phyloP scores from a whole-genome alignment of 2,888 invertebrate species.

The Netelia fuscicornis region DNA sequence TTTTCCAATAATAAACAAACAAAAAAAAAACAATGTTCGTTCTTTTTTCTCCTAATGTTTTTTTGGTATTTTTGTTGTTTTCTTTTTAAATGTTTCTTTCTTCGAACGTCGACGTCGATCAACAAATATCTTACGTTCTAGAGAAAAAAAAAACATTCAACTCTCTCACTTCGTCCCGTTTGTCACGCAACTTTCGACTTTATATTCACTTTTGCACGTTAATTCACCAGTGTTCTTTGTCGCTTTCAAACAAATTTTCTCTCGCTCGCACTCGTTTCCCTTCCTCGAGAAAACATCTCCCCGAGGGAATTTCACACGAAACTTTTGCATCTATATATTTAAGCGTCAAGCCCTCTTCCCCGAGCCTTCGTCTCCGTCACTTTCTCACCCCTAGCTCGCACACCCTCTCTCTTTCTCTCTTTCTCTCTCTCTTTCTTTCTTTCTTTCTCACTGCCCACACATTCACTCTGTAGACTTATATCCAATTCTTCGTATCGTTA shows the following conservation, averaged over 20 bases:
- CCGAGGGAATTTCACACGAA: conserved; percentile 32
- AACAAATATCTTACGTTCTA: conserved; percentile 61
- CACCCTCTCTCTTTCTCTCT: neutral
- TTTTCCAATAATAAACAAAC: neutral
- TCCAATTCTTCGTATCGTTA: conserved; percentile 53
- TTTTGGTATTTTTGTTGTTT: neutral
- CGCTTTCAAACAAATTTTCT: conserved; percentile 35
- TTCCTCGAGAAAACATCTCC: conserved; percentile 6
- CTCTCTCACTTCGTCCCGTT: conserved; percentile 23
- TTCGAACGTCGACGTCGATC: conserved; percentile 66
- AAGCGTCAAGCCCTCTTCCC: conserved; percentile 12
- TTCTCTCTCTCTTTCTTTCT: neutral
- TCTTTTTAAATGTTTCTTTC: neutral
- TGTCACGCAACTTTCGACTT: conserved; percentile 46
- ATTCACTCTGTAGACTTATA: conserved; percentile 46
- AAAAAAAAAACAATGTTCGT: neutral
- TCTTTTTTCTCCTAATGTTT: conserved; percentile 10
- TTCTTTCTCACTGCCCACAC: conserved; percentile 13
- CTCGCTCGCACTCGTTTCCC: conserved; percentile 3
- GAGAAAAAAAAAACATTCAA: conserved; percentile 17
- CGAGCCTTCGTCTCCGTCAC: no score
- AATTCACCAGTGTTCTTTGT: conserved; percentile 42
- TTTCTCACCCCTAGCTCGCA: neutral
- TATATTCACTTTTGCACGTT: conserved; percentile 34
- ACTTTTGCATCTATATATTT: conserved; percentile 44